phyloP scores from a whole-genome alignment of 1,140 invertebrate species.

The Amphibalanus amphitrite region DNA sequence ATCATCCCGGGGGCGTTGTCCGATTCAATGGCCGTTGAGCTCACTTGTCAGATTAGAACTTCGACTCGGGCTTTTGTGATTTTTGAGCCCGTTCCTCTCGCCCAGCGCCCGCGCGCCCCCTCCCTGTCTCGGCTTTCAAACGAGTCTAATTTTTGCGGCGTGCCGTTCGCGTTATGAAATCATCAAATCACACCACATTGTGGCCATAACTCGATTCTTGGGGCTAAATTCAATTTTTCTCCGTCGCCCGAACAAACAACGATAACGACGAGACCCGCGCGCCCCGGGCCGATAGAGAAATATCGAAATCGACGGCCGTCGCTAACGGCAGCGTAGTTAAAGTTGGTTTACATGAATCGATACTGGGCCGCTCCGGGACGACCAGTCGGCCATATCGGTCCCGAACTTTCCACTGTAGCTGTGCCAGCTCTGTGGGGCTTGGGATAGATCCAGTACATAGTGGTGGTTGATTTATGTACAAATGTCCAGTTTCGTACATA shows the following conservation, averaged over 20 bases:
- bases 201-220: neutral
- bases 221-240: neutral
- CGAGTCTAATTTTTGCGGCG: neutral
- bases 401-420: too few species aligned
- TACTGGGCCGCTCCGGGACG: neutral
- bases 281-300: neutral
- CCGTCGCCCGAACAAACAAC: neutral
- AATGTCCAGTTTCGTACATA: too few species aligned
- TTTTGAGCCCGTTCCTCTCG: too few species aligned
- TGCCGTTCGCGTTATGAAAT: neutral
- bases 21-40: too few species aligned
- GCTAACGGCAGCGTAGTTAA: neutral
- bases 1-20: too few species aligned
- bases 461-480: too few species aligned
- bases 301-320: neutral
- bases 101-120: too few species aligned
- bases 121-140: neutral
- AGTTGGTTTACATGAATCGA: neutral
- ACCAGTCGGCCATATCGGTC: too few species aligned
- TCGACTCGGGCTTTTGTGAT: too few species aligned
- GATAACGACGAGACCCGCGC: neutral
- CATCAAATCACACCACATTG: constrained; percentile 1
- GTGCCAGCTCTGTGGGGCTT: too few species aligned
- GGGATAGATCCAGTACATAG: too few species aligned
- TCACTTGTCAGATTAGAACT: too few species aligned